Conservation (phyloP, 2,888 invertebrate genomes). For the Drosophila engyochracea region DNA sequence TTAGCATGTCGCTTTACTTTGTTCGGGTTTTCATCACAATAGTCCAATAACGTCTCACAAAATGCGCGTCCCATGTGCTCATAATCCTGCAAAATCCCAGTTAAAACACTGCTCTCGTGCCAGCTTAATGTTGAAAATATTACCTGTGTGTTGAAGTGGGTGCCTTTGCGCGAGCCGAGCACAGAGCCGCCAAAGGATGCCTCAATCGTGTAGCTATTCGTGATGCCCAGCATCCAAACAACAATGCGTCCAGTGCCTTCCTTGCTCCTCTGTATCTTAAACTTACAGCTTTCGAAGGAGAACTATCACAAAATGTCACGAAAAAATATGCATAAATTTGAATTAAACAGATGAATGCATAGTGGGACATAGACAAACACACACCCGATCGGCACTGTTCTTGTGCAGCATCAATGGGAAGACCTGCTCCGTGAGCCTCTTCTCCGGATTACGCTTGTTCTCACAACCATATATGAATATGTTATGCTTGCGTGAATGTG, state of each 20-base stretch:
- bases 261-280: constrained; percentile 96
- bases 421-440: constrained; percentile 94
- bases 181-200: constrained; percentile 97
- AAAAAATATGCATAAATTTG: not conserved
- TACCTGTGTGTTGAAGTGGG: constrained; percentile 91
- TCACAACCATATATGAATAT: constrained; percentile 99
- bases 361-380: not conserved
- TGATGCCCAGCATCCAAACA: constrained; percentile 97
- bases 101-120: not conserved
- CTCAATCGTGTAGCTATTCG: constrained; percentile 97
- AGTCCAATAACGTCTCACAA: constrained; percentile 96
- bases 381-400: constrained; percentile 95
- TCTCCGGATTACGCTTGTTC: constrained; percentile 91
- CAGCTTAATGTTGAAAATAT: not conserved
- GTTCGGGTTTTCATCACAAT: constrained; percentile 93
- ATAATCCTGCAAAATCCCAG: constrained; percentile 87
- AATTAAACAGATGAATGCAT: not conserved
- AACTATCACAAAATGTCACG: constrained; percentile 86
- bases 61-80: constrained; percentile 95
- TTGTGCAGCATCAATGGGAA: constrained; percentile 97
- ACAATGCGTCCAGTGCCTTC: constrained; percentile 98
- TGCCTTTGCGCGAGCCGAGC: constrained; percentile 92
- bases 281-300: constrained; percentile 97
- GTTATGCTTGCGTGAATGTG: constrained; percentile 97
- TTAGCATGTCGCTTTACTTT: constrained; percentile 88